Evolutionary conservation across 2,113 vertebrate species (phyloP), one percentile per base, ranked within the genome.

Genomic region (Cyanoliseus patagonus): DNA sequence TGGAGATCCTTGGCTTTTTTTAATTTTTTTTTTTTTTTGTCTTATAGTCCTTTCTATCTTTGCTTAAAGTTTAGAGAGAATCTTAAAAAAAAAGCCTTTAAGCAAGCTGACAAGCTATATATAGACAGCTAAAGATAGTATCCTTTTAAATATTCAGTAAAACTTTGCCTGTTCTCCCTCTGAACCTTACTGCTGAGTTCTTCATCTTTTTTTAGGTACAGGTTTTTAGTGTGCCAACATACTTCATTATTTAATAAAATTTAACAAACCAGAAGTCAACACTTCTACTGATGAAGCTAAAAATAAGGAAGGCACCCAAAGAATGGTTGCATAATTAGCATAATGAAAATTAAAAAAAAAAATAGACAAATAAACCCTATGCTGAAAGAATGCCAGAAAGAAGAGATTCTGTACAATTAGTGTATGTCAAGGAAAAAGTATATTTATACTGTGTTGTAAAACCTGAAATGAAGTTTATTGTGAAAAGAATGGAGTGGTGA

Each of bases 91-190:
- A 93, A 95, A 81, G 49, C 78, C 86, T 95, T 87, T 90, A 84
- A 94, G 77, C 15, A 91, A 84, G 64, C 24, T 59, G 49, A 59
- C 83, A 73, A 80, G 41, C 82, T 97, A 97, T 94, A 96, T 92
- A 96, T 94, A 97, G 88, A 63, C 25, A 86, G 69, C 92, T 97
- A 96, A 97, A 97, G 62, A 94, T 97, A 97, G 95, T 46, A 92
- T 78, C 84, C 47, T 95, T 94, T 97, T 83, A 96, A 97, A 94
- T 96, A 97, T 97, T 95, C 82, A 96, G 51, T 73, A 86, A 97
- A 95, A 94, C 64, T 49, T 78, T 85, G 61, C 46, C 17, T 83
- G 81, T 53, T 91, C 93, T 95, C 75, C 79, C 69, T 96, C 79
- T 97, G 95, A 96, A 97, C 92, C 84, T 90, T 90, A 73, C 59